Evolutionary conservation across 2,113 vertebrate genomes (phyloP).

Genomic region (Lycaon pictus): DNA sequence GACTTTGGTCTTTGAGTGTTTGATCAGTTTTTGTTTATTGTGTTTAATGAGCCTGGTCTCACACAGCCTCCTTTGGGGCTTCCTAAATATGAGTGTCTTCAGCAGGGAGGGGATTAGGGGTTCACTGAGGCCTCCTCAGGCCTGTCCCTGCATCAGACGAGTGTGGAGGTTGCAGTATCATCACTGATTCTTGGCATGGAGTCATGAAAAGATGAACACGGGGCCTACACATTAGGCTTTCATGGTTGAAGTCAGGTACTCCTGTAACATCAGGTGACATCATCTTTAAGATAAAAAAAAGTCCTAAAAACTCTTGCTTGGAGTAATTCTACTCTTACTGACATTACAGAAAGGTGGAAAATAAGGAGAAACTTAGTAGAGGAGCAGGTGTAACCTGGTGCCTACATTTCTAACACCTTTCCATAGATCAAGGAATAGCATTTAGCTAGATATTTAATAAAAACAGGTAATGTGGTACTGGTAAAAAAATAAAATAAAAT

Average conservation of each 20-base stretch:
- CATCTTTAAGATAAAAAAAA: conserved; percentile 14
- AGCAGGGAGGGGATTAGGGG: neutral
- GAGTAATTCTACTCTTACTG: neutral
- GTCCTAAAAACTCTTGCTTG: neutral
- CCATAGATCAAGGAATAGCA: neutral
- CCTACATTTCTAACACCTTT: neutral
- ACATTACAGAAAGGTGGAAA: neutral
- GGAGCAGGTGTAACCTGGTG: neutral
- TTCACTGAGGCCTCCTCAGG: neutral
- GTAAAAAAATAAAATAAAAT: no score
- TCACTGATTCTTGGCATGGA: neutral
- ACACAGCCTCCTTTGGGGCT: neutral
- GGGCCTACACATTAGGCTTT: neutral
- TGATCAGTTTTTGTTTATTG: conserved; percentile 70
- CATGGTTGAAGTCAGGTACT: neutral
- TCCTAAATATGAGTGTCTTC: conserved; percentile 31
- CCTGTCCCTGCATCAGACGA: neutral
- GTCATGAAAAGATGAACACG: neutral
- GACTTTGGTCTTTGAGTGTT: conserved; percentile 59
- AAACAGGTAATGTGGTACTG: neutral
- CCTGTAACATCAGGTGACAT: neutral
- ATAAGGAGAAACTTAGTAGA: neutral
- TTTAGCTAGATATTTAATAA: neutral
- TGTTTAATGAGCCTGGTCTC: conserved; percentile 43
- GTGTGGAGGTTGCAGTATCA: neutral